Evolutionary conservation across 2,888 invertebrate species (phyloP).

Genomic region (Ellobium chinense): DNA sequence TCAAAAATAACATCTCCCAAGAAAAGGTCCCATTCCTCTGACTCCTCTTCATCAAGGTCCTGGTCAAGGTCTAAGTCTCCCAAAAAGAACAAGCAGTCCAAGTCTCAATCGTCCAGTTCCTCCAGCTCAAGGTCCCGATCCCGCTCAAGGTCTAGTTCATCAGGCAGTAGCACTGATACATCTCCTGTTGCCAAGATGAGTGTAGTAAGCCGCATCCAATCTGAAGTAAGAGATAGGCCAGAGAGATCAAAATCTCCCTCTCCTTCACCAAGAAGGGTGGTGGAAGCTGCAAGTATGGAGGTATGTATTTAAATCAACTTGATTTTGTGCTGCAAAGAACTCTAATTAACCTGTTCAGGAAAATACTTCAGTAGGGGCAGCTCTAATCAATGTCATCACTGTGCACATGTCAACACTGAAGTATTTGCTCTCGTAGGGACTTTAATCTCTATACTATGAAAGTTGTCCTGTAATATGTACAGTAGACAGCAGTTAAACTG

Average conservation of each 20-base stretch:
- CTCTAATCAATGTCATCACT: too few relatives aligned
- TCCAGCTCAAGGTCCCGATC: slow-evolving; percentile 34
- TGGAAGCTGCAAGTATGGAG: neutral
- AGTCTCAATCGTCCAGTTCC: neutral
- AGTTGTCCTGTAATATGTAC: too few relatives aligned
- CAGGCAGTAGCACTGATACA: slow-evolving; percentile 50
- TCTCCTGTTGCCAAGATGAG: neutral
- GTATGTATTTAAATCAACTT: slow-evolving; percentile 7
- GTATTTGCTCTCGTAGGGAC: too few relatives aligned
- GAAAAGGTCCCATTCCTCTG: slow-evolving; percentile 6
- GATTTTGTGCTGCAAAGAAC: too few relatives aligned
- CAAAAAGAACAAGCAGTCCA: slow-evolving; percentile 40
- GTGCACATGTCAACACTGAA: too few relatives aligned
- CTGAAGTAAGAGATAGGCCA: neutral
- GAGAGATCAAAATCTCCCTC: neutral
- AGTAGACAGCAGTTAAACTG: too few relatives aligned
- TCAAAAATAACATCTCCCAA: neutral
- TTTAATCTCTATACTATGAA: too few relatives aligned
- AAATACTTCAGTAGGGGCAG: too few relatives aligned
- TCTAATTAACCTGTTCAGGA: too few relatives aligned
- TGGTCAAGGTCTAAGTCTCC: slow-evolving; percentile 59
- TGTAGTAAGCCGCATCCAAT: neutral
- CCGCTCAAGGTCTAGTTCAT: slow-evolving; percentile 57
- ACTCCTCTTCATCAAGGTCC: slow-evolving; percentile 48
- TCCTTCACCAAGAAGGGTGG: neutral